Percentiles rank a stretch among this genome's conserved stretches.
phyloP scores from a whole-genome alignment of 2,113 vertebrate species.

The Steatornis caripensis region DNA sequence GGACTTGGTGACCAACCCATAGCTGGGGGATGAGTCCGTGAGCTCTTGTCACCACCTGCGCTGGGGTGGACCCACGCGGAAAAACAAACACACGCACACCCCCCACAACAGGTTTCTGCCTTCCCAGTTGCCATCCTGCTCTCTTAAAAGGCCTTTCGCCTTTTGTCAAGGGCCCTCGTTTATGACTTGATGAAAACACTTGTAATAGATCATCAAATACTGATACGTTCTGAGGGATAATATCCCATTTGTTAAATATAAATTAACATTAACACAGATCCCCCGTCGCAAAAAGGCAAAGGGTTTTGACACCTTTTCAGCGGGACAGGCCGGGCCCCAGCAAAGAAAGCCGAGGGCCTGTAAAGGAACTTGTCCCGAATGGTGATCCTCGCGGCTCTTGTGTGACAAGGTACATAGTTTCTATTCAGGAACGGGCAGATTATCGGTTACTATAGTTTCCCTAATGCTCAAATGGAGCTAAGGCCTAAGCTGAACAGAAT shows the following conservation, averaged over 20 bases:
- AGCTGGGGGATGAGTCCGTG: background rate
- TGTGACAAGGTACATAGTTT: constrained; percentile 99
- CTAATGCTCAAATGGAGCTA: constrained; percentile 97
- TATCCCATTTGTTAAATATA: constrained; percentile 84
- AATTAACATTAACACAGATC: constrained; percentile 84
- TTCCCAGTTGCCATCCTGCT: background rate
- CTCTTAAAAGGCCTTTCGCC: constrained; percentile 35
- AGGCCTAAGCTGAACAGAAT: constrained; percentile 98
- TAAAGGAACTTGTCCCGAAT: constrained; percentile 90
- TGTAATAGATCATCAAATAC: constrained; percentile 86
- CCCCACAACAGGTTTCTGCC: background rate
- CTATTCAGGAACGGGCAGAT: constrained; percentile 96
- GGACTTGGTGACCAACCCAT: constrained; percentile 62
- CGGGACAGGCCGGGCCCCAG: constrained; percentile 81
- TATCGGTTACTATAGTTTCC: constrained; percentile 99
- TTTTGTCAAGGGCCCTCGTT: constrained; percentile 73
- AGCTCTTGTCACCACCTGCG: constrained; percentile 53
- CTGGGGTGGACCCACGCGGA: background rate
- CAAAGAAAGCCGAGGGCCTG: constrained; percentile 86
- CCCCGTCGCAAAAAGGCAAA: constrained; percentile 67
- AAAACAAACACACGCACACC: background rate
- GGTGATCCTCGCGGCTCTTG: constrained; percentile 88
- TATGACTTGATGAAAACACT: constrained; percentile 81
- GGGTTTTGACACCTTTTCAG: constrained; percentile 83
- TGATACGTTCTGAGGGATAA: constrained; percentile 79